Evolutionary conservation across 2,888 invertebrate genomes (phyloP), one percentile per base, ranked within the genome.

Genomic region (Catocala sponsa): DNA sequence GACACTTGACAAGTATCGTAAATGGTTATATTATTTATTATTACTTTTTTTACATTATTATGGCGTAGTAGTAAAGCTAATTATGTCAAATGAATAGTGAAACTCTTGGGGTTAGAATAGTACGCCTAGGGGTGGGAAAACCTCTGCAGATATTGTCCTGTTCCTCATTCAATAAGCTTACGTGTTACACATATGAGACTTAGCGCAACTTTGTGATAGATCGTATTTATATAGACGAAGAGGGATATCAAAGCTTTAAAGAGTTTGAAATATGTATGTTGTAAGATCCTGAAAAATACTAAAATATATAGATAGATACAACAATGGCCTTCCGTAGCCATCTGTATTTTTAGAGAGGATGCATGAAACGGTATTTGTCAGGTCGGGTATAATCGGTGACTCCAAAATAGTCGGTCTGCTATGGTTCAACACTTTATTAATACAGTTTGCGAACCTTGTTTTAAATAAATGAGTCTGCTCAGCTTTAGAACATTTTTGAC

Each of bases 51-150:
- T 68, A 66, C 55, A 65, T 57, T 75, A 79, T 72, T 80, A 80
- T 79, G 81, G 79, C 81, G 70, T 72, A 63, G 51, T 61, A 64
- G 63, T 74, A 77, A 75, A 78, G 63, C 78, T 79, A 75, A 67
- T 60, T 58, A 67, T 65, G 55, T 66, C 66, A 48, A 62, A 62
- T 57, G 11, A 56, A 43, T 6, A 42, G 11, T 41, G 47, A 54
- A 46, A 43, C 38, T 4, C 44, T 47, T 4, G 41, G 38, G 12
- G 1, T 15, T 48, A 42, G 10, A 15, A 12, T 50, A 38, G 7
- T 48, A 55, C 47, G 52, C 47, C 51, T 56, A 60, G 56, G 44
- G 53, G 33, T 52, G 56, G 59, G 59, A 13, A 46, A 49, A 52
- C 38, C 46, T 38, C 35, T 38, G 35, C 6, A 9, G 9, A 38